phyloP scores from a whole-genome alignment of 2,113 vertebrate species.

The Dromas ardeola region DNA sequence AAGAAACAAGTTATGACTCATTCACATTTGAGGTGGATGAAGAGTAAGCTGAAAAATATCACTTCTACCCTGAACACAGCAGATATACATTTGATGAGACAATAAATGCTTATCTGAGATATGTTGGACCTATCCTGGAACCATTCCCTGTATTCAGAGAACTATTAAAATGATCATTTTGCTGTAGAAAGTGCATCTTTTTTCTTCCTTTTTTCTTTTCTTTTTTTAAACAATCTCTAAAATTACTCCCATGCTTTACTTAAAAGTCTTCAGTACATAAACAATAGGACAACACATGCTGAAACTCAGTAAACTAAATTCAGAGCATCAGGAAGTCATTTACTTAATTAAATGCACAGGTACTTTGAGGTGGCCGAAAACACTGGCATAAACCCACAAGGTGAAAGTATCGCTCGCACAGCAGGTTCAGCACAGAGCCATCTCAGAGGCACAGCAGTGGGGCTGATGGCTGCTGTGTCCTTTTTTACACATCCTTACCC shows the following conservation, averaged over 20 bases:
- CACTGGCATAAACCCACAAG: neutral
- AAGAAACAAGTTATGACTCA: neutral
- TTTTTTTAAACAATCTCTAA: neutral
- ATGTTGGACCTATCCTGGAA: neutral
- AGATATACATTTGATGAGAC: neutral
- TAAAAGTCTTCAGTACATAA: neutral
- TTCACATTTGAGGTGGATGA: neutral
- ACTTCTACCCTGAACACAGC: neutral
- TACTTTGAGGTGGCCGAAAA: neutral
- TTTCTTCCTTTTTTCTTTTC: accelerated
- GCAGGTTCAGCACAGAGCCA: neutral
- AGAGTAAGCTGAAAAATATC: neutral
- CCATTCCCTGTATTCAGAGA: neutral
- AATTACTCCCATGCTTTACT: neutral
- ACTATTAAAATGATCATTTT: neutral
- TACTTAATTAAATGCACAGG: neutral
- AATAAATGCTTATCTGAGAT: neutral
- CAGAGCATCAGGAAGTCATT: neutral
- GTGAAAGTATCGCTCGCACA: neutral
- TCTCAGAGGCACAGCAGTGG: neutral
- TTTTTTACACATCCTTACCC: neutral
- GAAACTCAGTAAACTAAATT: neutral
- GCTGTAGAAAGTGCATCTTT: neutral
- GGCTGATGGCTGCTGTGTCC: accelerated
- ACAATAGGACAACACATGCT: neutral